These are phyloP conservation scores for Oncorhynchus masou DNA, from an alignment of 2,113 vertebrate genomes.

Conservation along the genomic window DNA sequence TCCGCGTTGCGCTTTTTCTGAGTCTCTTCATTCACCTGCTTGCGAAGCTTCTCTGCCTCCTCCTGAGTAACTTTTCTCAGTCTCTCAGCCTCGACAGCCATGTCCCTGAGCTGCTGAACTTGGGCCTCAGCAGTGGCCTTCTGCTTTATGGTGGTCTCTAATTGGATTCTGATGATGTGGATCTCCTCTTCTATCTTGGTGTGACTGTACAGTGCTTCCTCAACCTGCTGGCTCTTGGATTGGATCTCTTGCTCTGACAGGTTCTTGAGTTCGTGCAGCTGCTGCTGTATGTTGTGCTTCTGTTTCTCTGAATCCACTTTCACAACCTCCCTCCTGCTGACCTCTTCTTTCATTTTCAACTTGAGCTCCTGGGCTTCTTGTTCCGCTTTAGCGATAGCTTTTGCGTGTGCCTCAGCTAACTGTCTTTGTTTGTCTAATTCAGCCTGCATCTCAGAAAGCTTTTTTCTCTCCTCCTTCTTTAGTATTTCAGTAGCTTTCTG, in stretches of 20 bases:
- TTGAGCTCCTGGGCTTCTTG: constrained; percentile 85
- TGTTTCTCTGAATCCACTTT: constrained; percentile 87
- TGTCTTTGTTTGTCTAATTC: constrained; percentile 92
- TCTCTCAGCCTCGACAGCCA: constrained; percentile 83
- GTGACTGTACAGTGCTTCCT: constrained; percentile 83
- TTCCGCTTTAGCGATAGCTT: constrained; percentile 89
- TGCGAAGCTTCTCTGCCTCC: constrained; percentile 88
- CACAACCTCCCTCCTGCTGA: constrained; percentile 81
- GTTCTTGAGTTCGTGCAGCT: constrained; percentile 85
- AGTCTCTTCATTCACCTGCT: constrained; percentile 88
- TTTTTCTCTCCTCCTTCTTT: constrained; percentile 88
- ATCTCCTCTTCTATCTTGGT: constrained; percentile 92
- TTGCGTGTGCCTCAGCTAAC: constrained; percentile 87
- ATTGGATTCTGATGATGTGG: constrained; percentile 84
- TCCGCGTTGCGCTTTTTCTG: constrained; percentile 91
- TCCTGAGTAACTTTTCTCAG: constrained; percentile 86
- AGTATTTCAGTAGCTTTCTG: constrained; percentile 91
- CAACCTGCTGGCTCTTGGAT: constrained; percentile 82
- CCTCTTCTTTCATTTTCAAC: constrained; percentile 89
- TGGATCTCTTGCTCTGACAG: constrained; percentile 88
- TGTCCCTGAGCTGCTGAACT: constrained; percentile 77
- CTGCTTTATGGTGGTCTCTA: constrained; percentile 83
- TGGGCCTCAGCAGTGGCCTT: constrained; percentile 79
- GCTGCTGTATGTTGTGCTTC: constrained; percentile 92
- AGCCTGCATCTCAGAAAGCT: constrained; percentile 89